Percentiles rank a stretch among this genome's conserved stretches.
These are phyloP conservation scores for Heliconius himera DNA, from an alignment of 1,140 invertebrate species.

Conservation along the genomic window DNA sequence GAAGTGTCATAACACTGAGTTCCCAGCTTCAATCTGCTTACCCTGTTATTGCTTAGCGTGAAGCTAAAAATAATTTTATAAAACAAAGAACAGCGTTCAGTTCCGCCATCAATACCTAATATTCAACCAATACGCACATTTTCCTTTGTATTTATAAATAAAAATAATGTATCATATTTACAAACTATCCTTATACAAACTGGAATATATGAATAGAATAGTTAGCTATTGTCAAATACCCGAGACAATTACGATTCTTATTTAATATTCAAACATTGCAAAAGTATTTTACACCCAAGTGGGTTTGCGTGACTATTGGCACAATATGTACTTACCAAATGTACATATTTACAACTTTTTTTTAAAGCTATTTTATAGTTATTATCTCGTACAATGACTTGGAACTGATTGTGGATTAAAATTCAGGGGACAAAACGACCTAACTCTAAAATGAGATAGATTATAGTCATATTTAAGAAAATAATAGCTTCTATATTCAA, in stretches of 20 bases:
- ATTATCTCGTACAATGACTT: slow-evolving; percentile 3
- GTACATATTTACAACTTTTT: background rate
- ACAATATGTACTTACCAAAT: background rate
- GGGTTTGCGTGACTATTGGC: background rate
- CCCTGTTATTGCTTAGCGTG: no score
- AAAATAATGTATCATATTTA: no score
- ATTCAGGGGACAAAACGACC: background rate
- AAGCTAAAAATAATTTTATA: no score
- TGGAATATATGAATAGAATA: slow-evolving; percentile 4
- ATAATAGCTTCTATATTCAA: no score
- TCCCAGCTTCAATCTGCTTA: no score
- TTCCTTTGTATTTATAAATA: no score
- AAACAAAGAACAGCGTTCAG: no score
- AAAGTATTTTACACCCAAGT: background rate
- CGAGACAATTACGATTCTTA: background rate
- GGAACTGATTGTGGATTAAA: background rate
- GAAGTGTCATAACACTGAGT: no score
- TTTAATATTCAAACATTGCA: background rate
- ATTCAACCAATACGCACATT: no score
- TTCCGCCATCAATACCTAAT: no score
- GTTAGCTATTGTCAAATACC: background rate
- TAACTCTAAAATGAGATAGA: background rate
- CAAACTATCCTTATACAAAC: no score
- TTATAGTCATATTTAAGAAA: no score
- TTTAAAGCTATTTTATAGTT: background rate